Evolutionary conservation across 2,888 invertebrate genomes (phyloP).

Genomic region (Eudasyphora cyanicolor): DNA sequence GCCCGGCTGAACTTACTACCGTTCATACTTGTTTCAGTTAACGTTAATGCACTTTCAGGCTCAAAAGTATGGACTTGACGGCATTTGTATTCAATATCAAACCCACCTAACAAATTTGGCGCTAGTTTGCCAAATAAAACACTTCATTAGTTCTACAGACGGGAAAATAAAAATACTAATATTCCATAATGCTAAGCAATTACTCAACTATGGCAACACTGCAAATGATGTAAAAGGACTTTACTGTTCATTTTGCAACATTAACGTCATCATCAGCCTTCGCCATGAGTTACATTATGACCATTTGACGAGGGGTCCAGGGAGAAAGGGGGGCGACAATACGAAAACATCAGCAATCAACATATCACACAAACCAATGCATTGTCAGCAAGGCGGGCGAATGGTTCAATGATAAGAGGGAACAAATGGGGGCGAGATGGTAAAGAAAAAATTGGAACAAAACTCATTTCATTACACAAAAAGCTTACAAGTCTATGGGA

Average conservation of each 20-base stretch:
- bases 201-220: not conserved
- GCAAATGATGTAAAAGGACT: conserved; percentile 37
- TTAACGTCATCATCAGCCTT: conserved; percentile 45
- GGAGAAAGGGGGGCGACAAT: not conserved
- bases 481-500: conserved; percentile 61
- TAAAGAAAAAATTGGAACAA: conserved; percentile 40
- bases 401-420: no score
- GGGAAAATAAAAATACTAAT: not conserved
- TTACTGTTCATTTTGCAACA: conserved; percentile 58
- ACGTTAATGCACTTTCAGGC: no score
- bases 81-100: no score
- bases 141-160: not conserved
- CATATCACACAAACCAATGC: conserved; percentile 50
- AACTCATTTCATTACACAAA: conserved; percentile 63
- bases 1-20: no score
- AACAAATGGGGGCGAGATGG: not conserved
- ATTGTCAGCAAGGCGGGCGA: not conserved
- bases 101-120: not conserved
- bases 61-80: no score
- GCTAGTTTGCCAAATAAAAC: not conserved
- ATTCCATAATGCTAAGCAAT: no score
- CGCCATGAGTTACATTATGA: conserved; percentile 24
- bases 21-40: no score
- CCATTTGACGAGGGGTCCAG: not conserved
- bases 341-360: conserved; percentile 49